phyloP scores from a whole-genome alignment of 1,140 invertebrate species.

The Drosophila insularis region DNA sequence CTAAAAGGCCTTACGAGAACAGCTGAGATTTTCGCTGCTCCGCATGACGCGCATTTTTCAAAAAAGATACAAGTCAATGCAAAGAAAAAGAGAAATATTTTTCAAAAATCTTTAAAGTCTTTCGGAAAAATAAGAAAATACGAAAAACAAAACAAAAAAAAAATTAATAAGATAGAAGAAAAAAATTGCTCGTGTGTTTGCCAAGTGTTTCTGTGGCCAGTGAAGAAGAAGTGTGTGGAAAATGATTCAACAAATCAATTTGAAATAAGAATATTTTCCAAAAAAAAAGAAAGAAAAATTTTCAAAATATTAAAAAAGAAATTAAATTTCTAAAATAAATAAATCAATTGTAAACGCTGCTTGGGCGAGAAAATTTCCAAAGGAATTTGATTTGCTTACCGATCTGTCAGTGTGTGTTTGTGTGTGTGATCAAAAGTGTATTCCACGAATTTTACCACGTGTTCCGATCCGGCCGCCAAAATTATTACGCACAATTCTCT shows the following conservation, averaged over 20 bases:
- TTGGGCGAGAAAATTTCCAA: conserved; percentile 26
- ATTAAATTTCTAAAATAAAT: not conserved
- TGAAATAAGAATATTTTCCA: conserved; percentile 14
- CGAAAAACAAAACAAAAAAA: conserved; percentile 36
- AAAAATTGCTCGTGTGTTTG: conserved; percentile 35
- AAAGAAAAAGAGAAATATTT: conserved; percentile 37
- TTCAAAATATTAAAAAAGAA: not conserved
- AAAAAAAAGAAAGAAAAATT: not conserved
- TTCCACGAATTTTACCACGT: conserved; percentile 73
- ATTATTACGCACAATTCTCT: conserved; percentile 83
- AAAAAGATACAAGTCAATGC: conserved; percentile 47
- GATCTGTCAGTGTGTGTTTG: conserved; percentile 37
- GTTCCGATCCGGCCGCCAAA: conserved; percentile 82
- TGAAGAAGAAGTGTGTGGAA: conserved; percentile 19
- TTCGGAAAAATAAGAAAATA: conserved; percentile 27
- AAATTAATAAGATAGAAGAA: conserved; percentile 27
- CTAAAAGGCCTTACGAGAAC: conserved; percentile 83
- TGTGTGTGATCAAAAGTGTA: conserved; percentile 69
- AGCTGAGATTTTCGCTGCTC: conserved; percentile 81
- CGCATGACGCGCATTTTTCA: conserved; percentile 79
- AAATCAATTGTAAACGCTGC: conserved; percentile 11
- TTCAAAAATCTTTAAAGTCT: conserved; percentile 53
- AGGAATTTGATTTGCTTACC: conserved; percentile 38
- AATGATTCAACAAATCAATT: conserved; percentile 31
- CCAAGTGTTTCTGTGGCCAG: conserved; percentile 29